These are phyloP conservation scores for Eulemur coronatus DNA, from an alignment of 2,797 vertebrate species.

Conservation along the genomic window DNA sequence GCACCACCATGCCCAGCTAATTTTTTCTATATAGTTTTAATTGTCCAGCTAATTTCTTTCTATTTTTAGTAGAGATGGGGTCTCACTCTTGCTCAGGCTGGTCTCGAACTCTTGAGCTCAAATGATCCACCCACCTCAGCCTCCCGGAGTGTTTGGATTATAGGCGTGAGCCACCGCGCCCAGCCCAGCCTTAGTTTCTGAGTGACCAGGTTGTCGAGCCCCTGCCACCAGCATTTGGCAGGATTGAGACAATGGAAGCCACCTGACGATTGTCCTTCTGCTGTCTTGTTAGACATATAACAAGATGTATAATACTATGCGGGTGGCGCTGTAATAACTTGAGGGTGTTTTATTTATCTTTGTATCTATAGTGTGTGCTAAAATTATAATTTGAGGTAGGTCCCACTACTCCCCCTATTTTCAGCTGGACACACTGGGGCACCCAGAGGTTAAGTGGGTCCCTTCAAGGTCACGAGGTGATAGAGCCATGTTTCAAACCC, in stretches of 20 bases:
- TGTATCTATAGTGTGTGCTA: neutral
- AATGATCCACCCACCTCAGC: too few species aligned
- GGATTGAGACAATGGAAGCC: neutral
- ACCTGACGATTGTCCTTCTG: neutral
- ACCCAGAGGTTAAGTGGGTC: neutral
- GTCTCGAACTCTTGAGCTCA: too few species aligned
- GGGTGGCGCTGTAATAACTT: neutral
- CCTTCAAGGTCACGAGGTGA: neutral
- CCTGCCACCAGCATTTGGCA: neutral
- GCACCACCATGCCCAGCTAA: too few species aligned
- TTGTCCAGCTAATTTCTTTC: too few species aligned
- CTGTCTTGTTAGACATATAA: neutral
- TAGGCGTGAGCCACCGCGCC: too few species aligned
- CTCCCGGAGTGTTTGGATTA: too few species aligned
- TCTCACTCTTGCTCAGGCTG: too few species aligned
- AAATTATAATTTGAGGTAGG: neutral
- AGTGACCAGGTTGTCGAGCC: neutral
- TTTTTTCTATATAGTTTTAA: too few species aligned
- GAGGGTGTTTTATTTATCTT: neutral
- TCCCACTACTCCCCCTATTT: neutral
- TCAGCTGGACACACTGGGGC: neutral
- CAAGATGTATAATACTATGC: neutral
- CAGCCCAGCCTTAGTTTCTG: neutral
- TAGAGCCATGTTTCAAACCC: neutral
- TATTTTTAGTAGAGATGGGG: too few species aligned